These are phyloP conservation scores for Platichthys stellatus DNA, from an alignment of 2,113 vertebrate genomes.

Conservation along the genomic window DNA sequence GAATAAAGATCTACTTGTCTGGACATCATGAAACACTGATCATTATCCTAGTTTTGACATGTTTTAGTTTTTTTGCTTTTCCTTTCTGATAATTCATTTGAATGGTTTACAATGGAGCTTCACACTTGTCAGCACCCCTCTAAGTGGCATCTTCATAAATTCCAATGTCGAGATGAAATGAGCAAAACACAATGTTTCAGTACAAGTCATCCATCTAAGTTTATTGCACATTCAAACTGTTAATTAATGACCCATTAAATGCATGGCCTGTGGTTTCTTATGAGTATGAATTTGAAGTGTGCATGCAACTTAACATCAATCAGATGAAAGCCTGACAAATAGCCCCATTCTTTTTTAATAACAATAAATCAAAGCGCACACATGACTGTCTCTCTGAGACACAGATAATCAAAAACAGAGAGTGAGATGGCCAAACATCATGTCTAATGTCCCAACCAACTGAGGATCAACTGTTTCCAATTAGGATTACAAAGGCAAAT, in stretches of 20 bases:
- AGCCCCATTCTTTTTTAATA: constrained; percentile 62
- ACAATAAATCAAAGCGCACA: constrained; percentile 64
- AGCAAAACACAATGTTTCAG: constrained; percentile 43
- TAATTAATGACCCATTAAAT: constrained; percentile 58
- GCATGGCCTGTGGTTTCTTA: constrained; percentile 34
- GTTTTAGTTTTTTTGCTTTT: constrained; percentile 18
- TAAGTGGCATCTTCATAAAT: constrained; percentile 35
- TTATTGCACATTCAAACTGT: constrained; percentile 50
- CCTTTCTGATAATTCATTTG: constrained; percentile 33
- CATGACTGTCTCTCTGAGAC: constrained; percentile 52
- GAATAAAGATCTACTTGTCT: constrained; percentile 54
- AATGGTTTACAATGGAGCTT: constrained; percentile 7
- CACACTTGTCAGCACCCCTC: constrained; percentile 46
- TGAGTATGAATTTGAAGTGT: constrained; percentile 52
- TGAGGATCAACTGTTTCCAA: constrained; percentile 69
- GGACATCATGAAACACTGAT: constrained; percentile 36
- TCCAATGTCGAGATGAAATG: constrained; percentile 22
- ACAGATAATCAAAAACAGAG: constrained; percentile 67
- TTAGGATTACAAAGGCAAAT: constrained; percentile 61
- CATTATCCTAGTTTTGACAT: constrained; percentile 18
- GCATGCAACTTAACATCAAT: constrained; percentile 54
- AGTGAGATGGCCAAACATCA: constrained; percentile 58
- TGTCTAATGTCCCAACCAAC: constrained; percentile 62
- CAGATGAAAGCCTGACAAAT: constrained; percentile 63
- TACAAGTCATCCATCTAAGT: constrained; percentile 32